These are phyloP conservation scores for Hipposideros armiger DNA, from an alignment of 2,113 vertebrate genomes.

Conservation along the genomic window DNA sequence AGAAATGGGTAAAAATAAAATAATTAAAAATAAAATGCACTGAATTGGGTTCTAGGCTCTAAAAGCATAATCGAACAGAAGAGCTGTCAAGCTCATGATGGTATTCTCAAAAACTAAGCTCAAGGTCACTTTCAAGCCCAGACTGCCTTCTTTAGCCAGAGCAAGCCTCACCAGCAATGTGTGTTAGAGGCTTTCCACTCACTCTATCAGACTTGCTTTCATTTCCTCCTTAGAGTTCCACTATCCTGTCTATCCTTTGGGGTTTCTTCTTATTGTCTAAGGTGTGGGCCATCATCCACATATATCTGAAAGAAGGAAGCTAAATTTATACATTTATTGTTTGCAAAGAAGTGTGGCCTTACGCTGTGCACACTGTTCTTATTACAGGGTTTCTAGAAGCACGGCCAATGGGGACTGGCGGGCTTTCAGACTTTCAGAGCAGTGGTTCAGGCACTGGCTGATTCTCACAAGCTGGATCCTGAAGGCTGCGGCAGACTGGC, in stretches of 20 bases:
- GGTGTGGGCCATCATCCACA: neutral
- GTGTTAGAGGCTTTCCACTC: neutral
- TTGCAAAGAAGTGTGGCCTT: neutral
- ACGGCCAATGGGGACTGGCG: fast-evolving
- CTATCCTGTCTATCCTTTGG: neutral
- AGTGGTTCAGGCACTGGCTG: neutral
- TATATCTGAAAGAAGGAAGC: neutral
- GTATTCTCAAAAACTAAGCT: neutral
- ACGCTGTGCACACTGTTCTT: neutral
- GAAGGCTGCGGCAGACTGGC: neutral
- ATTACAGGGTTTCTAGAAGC: neutral
- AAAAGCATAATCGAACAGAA: neutral
- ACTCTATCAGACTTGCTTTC: neutral
- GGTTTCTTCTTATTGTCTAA: neutral
- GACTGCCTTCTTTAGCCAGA: neutral
- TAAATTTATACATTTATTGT: neutral
- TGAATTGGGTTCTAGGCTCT: conserved; percentile 7
- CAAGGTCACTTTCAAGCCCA: neutral
- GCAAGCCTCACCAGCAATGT: neutral
- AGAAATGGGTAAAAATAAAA: neutral
- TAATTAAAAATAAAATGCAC: neutral
- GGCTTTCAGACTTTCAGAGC: neutral
- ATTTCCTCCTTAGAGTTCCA: neutral
- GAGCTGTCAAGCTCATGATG: neutral
- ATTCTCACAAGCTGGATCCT: neutral